Evolutionary conservation across 2,797 vertebrate genomes (phyloP).

Genomic region (Peromyscus nudipes): DNA sequence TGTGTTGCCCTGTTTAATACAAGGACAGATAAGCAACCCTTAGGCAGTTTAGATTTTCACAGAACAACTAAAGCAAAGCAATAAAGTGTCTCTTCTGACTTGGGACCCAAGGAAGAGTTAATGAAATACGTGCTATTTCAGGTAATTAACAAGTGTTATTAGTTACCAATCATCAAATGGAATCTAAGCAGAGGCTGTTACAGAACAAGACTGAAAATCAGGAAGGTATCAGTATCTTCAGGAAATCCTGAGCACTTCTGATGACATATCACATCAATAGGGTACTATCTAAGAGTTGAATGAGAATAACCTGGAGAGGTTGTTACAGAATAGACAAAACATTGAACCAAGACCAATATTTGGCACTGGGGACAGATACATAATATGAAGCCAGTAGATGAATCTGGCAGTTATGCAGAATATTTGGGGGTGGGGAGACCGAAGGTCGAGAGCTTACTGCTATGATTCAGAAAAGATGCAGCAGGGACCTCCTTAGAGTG

Average conservation of each 20-base stretch:
- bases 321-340: not conserved
- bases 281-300: not conserved
- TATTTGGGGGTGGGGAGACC: not conserved
- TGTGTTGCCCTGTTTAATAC: not conserved
- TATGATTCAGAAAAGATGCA: not conserved
- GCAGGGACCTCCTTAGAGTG: not conserved
- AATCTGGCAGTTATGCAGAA: not conserved
- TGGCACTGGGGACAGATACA: not conserved
- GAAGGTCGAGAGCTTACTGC: not conserved
- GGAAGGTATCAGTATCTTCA: not conserved
- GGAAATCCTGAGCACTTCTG: not conserved
- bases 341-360: not conserved
- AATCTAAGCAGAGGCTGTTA: not conserved
- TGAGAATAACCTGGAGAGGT: not conserved
- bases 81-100: not conserved
- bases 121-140: not conserved
- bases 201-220: not conserved
- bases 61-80: not conserved
- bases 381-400: not conserved
- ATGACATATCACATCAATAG: not conserved
- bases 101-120: not conserved
- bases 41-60: not conserved
- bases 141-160: constrained; percentile 12
- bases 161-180: not conserved
- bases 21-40: not conserved